Percentiles rank a stretch among this genome's conserved stretches.
These are phyloP conservation scores for Ophioninae sp. DNA, from an alignment of 2,888 invertebrate genomes.

Conservation along the genomic window DNA sequence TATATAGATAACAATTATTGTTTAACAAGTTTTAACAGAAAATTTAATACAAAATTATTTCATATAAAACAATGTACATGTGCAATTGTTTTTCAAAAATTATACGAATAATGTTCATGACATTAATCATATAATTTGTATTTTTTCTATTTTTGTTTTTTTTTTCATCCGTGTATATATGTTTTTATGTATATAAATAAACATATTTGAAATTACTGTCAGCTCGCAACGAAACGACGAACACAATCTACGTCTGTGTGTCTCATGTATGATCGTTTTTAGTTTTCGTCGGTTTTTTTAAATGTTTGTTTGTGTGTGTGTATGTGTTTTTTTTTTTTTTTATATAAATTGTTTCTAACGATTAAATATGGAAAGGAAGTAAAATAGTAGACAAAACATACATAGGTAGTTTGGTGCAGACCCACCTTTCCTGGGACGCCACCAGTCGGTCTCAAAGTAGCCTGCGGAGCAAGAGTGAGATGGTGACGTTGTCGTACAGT, in stretches of 20 bases:
- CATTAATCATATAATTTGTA: too few species aligned
- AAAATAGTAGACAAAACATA: slow-evolving; percentile 80
- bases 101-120: too few species aligned
- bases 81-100: too few species aligned
- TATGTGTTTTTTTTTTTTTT: too few species aligned
- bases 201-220: background rate
- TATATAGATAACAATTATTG: too few species aligned
- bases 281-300: slow-evolving; percentile 34
- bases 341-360: slow-evolving; percentile 62
- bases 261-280: background rate
- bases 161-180: too few species aligned
- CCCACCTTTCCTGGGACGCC: slow-evolving; percentile 98
- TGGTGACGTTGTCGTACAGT: slow-evolving; percentile 81
- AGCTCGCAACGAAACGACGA: slow-evolving; percentile 46
- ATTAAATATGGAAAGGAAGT: slow-evolving; percentile 69
- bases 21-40: too few species aligned
- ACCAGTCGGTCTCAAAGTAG: slow-evolving; percentile 98
- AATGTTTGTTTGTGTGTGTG: too few species aligned
- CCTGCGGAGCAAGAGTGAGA: slow-evolving; percentile 89
- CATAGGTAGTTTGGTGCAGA: slow-evolving; percentile 82
- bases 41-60: too few species aligned
- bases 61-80: too few species aligned
- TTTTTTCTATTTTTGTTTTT: too few species aligned
- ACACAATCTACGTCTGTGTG: slow-evolving; percentile 49
- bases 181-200: background rate